A percentile compares a stretch with the other conserved stretches of the same genome.
Conservation (phyloP, 92 coral and sea anemone species). For the Meandrina meandrites region DNA sequence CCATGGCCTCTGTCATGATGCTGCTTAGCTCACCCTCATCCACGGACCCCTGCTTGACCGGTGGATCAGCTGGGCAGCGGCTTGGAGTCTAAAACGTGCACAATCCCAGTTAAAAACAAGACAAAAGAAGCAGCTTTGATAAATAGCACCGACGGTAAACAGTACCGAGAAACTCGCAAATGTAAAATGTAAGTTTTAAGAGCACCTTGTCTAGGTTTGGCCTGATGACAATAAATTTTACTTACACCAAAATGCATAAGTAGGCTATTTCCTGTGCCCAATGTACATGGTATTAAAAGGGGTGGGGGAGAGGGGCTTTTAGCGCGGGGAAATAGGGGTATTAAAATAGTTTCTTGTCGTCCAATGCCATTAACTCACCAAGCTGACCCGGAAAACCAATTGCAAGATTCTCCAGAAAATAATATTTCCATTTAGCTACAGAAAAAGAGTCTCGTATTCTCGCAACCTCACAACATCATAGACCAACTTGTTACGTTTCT, state of each 20-base stretch:
- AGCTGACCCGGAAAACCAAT: not conserved
- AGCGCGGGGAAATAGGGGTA: too few species aligned
- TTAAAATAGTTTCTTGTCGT: too few species aligned
- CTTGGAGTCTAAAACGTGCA: conserved; percentile 69
- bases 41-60: conserved; percentile 83
- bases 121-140: not conserved
- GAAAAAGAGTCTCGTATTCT: not conserved
- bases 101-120: not conserved
- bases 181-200: too few species aligned
- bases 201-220: too few species aligned
- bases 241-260: too few species aligned
- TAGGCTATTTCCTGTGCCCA: too few species aligned
- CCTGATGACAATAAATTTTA: too few species aligned
- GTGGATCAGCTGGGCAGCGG: conserved; percentile 83
- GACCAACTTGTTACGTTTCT: not conserved
- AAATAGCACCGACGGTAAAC: not conserved
- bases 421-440: not conserved
- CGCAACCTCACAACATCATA: not conserved
- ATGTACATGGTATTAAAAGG: too few species aligned
- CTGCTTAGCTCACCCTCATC: conserved; percentile 88
- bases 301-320: too few species aligned
- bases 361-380: too few species aligned
- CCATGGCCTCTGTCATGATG: conserved; percentile 98
- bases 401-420: not conserved
- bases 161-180: too few species aligned